phyloP scores from a whole-genome alignment of 2,797 vertebrate genomes.

The Orientallactaga sibirica region DNA sequence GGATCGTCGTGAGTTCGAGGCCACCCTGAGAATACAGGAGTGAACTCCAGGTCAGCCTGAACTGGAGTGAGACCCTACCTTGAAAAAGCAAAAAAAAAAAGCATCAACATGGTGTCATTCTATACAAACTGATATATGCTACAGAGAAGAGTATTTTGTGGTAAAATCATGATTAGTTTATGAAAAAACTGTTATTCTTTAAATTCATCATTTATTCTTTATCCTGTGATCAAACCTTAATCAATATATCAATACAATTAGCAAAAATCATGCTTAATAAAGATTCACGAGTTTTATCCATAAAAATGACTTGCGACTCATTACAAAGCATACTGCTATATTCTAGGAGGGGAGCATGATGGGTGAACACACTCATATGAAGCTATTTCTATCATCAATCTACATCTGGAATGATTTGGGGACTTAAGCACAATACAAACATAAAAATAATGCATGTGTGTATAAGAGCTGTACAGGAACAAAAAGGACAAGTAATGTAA shows the following conservation, averaged over 20 bases:
- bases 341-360: neutral
- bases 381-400: constrained; percentile 5
- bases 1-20: no score
- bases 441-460: neutral
- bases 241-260: constrained; percentile 33
- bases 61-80: no score
- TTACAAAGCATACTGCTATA: neutral
- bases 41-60: no score
- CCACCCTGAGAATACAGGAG: no score
- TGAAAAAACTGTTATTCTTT: constrained; percentile 44
- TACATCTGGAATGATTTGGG: constrained; percentile 34
- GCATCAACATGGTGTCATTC: constrained; percentile 51
- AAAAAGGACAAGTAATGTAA: constrained; percentile 61
- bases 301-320: constrained; percentile 1
- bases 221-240: neutral
- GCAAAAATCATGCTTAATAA: neutral
- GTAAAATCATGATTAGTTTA: constrained; percentile 68
- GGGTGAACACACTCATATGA: neutral
- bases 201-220: constrained; percentile 41
- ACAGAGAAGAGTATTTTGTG: constrained; percentile 59
- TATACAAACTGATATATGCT: constrained; percentile 32
- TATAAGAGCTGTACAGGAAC: constrained; percentile 12
- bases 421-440: constrained; percentile 65
- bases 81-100: constrained; percentile 28
- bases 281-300: constrained; percentile 50